Conservation (phyloP, 2,888 invertebrate species). For the Minunthozetes semirufus region DNA sequence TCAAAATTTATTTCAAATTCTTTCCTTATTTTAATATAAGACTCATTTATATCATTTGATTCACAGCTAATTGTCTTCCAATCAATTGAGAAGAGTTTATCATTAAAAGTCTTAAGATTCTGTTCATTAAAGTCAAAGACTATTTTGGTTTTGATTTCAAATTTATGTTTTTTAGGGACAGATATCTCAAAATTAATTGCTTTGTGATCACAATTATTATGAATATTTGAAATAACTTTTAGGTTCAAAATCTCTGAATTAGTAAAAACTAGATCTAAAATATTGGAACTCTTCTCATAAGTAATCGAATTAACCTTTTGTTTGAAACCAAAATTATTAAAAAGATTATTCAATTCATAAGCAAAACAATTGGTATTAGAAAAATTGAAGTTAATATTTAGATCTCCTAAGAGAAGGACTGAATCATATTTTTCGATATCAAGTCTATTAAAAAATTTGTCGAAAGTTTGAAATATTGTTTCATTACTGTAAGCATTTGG, state of each 20-base stretch:
- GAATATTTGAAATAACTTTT: not conserved
- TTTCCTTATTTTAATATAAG: too few species aligned
- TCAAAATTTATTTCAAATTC: too few species aligned
- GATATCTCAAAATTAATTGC: too few species aligned
- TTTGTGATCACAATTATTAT: not conserved
- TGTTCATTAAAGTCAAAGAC: not conserved
- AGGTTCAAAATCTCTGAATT: not conserved
- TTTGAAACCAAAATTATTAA: not conserved
- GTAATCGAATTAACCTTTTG: not conserved
- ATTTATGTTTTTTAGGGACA: too few species aligned
- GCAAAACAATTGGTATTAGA: not conserved
- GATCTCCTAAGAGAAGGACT: not conserved
- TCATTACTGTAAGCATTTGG: too few species aligned
- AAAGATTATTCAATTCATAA: not conserved
- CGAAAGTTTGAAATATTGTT: too few species aligned
- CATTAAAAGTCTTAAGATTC: not conserved
- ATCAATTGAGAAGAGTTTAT: too few species aligned
- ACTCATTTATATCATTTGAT: too few species aligned
- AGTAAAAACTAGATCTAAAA: not conserved
- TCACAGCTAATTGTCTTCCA: too few species aligned
- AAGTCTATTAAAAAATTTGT: too few species aligned
- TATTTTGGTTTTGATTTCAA: not conserved
- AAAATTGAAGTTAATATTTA: not conserved
- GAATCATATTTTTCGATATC: too few species aligned
- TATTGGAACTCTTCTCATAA: not conserved